Conservation (phyloP, 2,888 invertebrate species). For the Aelia acuminata region DNA sequence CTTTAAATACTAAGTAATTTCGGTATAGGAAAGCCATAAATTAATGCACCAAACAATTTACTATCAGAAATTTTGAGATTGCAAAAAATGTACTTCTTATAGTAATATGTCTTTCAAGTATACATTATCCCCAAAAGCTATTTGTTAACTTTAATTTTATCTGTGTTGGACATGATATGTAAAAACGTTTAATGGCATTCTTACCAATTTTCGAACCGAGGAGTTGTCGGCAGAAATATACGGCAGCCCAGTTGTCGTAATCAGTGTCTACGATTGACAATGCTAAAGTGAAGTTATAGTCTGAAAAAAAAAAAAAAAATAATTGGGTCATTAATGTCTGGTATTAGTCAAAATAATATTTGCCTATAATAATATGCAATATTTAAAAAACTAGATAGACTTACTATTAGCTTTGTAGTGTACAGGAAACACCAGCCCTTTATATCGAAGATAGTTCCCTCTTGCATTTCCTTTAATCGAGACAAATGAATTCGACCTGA, state of each 20-base stretch:
- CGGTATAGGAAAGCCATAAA: too few species aligned
- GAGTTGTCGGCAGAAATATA: conserved; percentile 52
- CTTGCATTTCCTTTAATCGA: background rate
- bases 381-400: background rate
- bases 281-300: background rate
- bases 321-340: too few species aligned
- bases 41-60: too few species aligned
- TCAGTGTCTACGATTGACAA: conserved; percentile 50
- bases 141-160: too few species aligned
- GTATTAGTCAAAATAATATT: too few species aligned
- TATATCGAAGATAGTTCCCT: background rate
- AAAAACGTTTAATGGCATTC: background rate
- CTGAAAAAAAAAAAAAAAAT: background rate
- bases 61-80: too few species aligned
- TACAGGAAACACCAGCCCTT: background rate
- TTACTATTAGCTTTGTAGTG: background rate
- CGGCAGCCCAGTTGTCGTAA: conserved; percentile 57
- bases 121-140: too few species aligned
- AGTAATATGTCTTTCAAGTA: too few species aligned
- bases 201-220: conserved; percentile 53
- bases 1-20: too few species aligned
- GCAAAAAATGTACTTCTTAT: too few species aligned
- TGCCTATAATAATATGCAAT: too few species aligned
- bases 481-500: conserved; percentile 24
- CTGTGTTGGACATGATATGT: too few species aligned